These are phyloP conservation scores for Dascillus cervinus DNA, from an alignment of 2,888 invertebrate genomes.

Conservation along the genomic window DNA sequence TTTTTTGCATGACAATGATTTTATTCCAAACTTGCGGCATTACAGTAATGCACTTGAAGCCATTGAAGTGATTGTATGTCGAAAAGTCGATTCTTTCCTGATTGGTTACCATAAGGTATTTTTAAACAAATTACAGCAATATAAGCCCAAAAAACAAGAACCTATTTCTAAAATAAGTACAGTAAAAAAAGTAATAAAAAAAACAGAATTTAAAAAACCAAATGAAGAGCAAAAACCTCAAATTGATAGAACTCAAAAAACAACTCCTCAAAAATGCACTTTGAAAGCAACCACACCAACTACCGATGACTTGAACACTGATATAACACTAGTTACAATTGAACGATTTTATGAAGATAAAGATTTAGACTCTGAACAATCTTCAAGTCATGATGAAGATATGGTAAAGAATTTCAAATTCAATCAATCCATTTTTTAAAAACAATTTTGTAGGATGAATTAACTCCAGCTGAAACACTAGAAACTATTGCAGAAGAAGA, in stretches of 20 bases:
- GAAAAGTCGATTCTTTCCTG: background rate
- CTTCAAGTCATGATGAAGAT: slow-evolving; percentile 25
- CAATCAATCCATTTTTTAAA: slow-evolving; percentile 2
- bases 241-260: no score
- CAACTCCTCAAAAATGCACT: no score
- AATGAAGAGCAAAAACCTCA: no score
- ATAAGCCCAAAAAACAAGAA: no score
- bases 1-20: slow-evolving; percentile 33
- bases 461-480: slow-evolving; percentile 57
- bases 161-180: no score
- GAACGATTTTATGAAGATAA: slow-evolving; percentile 33
- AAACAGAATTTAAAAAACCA: no score
- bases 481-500: slow-evolving; percentile 58
- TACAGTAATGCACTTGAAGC: slow-evolving; percentile 17
- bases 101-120: no score
- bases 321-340: slow-evolving; percentile 18
- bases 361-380: slow-evolving; percentile 21
- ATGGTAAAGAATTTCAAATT: slow-evolving; percentile 9
- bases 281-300: no score
- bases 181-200: no score
- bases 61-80: background rate
- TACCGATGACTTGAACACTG: no score
- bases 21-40: background rate
- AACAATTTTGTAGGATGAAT: slow-evolving; percentile 17
- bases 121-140: no score